Base-by-base conservation (phyloP, 2,888 invertebrate genomes). In the Melolontha melolontha region DNA sequence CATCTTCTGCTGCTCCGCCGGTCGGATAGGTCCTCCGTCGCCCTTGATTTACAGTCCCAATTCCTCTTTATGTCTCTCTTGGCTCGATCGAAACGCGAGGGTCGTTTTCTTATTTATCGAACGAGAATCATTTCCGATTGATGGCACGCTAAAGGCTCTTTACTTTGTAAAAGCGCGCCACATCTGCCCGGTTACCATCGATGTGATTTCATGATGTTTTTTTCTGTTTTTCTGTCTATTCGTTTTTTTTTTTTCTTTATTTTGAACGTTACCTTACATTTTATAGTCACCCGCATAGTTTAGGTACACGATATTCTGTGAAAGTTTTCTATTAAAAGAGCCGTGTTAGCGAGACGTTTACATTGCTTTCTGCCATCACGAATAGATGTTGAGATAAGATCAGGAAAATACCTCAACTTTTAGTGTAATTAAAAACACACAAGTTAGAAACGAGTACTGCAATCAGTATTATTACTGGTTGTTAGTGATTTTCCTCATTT, bases 31-130 rank as follows among this genome's bases (percentile, higher is more conserved):
- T 57, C 64, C 57, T 63, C 55, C 59, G 66, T 62, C 74, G 74
- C 70, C 74, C 76, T 81, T 83, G 83, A 83, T 83, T 83, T 83
- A 83, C 83, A 79, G 81, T 77, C 77, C 79, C 82, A 83, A 83
- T 83, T 82, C 82, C 78, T 83, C 82, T 83, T 83, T 83, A 83
- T 83, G 82, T 83, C 82, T 82, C 82, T 83, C 81, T 78, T 76
- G 79, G 78, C 80, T 79, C 79, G 73, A 70, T 73, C 67, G 55
- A 71, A 72, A 73, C 69, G 66, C 68, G 70, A 74, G 75, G 78
- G 78, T 75, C 79, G 72, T 69, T 73, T 80, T 78, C 78, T 80
- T 80, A 80, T 81, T 82, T 81, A 81, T 81, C 80, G 79, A 79
- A 77, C 77, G 76, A 71, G 76, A 76, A 80, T 79, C 78, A 74